These are phyloP conservation scores for Drosophila murphyi DNA, from an alignment of 1,140 invertebrate genomes.

Conservation along the genomic window DNA sequence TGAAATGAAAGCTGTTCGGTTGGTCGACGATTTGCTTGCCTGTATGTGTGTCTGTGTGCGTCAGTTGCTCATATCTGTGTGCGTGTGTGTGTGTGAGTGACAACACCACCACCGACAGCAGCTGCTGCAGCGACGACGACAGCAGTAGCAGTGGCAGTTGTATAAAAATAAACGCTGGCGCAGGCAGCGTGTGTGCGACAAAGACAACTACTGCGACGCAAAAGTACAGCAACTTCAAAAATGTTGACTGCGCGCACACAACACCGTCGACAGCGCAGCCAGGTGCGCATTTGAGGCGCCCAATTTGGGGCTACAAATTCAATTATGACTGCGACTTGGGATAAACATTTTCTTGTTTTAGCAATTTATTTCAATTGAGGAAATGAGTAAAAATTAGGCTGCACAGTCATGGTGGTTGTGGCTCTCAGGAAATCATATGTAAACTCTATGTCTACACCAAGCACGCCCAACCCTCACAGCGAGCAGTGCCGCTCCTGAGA, in stretches of 20 bases:
- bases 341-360: too few relatives aligned
- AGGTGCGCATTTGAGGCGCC: constrained; percentile 46
- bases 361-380: too few relatives aligned
- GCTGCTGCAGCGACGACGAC: constrained; percentile 57
- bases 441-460: too few relatives aligned
- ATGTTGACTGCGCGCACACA: constrained; percentile 71
- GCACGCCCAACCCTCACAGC: neutral
- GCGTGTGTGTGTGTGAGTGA: constrained; percentile 30
- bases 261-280: constrained; percentile 36
- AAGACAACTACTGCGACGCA: constrained; percentile 79
- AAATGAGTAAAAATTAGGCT: too few relatives aligned
- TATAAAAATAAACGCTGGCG: constrained; percentile 77
- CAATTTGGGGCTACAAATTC: constrained; percentile 13
- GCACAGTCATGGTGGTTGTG: too few relatives aligned
- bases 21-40: constrained; percentile 30
- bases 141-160: constrained; percentile 65
- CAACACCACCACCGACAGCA: constrained; percentile 33
- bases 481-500: constrained; percentile 49
- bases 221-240: constrained; percentile 83
- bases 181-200: constrained; percentile 61
- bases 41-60: constrained; percentile 2
- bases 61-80: constrained; percentile 31
- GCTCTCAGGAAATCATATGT: too few relatives aligned
- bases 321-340: neutral
- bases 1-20: constrained; percentile 73